Evolutionary conservation across 2,797 vertebrate genomes (phyloP).

Genomic region (Enteromius mattozi): DNA sequence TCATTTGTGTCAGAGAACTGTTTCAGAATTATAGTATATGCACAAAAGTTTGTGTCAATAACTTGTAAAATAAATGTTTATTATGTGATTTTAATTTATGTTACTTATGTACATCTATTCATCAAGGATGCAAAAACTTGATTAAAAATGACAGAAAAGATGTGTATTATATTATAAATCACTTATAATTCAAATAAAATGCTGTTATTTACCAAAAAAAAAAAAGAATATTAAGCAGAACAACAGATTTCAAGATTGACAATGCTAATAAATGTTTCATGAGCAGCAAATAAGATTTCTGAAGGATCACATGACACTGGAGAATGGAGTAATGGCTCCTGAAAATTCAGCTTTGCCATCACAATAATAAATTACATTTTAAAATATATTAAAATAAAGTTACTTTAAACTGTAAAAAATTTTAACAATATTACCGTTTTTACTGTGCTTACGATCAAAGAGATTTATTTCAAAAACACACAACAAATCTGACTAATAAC

Average conservation of each 20-base stretch:
- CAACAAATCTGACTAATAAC: no score
- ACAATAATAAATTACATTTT: background rate
- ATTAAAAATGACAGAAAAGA: background rate
- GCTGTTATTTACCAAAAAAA: background rate
- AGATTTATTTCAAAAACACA: background rate
- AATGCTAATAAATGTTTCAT: background rate
- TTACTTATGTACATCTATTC: background rate
- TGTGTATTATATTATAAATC: background rate
- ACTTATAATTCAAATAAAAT: no score
- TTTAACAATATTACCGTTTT: background rate
- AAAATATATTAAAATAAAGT: background rate
- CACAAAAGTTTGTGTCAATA: background rate
- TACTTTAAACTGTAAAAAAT: background rate
- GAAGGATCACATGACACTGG: background rate
- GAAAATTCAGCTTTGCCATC: background rate
- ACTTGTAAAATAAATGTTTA: background rate
- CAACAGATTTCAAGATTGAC: background rate
- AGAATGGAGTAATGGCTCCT: background rate
- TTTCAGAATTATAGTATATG: background rate
- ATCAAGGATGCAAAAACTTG: background rate
- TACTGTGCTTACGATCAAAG: background rate
- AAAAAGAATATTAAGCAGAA: background rate
- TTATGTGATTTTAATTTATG: no score
- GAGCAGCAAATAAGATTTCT: background rate
- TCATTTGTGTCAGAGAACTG: background rate